Conservation (phyloP, 1,140 invertebrate genomes). For the Papilio polytes region DNA sequence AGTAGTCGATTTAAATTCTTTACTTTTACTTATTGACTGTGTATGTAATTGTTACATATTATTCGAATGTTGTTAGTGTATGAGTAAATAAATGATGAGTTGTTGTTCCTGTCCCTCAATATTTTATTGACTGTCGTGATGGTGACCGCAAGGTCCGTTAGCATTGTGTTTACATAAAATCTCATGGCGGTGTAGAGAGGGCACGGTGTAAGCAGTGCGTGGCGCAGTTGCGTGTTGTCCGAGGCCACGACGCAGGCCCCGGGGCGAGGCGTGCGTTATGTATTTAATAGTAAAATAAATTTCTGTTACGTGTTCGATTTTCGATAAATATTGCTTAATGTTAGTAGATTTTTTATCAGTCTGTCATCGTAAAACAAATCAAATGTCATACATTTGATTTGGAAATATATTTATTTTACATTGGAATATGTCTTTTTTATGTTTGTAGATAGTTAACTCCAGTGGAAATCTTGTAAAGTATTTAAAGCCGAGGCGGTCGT, state of each 20-base stretch:
- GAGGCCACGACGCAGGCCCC: slow-evolving; percentile 56
- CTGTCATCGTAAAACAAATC: slow-evolving; percentile 78
- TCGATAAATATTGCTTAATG: slow-evolving; percentile 82
- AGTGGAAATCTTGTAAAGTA: slow-evolving; percentile 73
- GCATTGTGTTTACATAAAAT: slow-evolving; percentile 25
- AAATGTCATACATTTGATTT: slow-evolving; percentile 84
- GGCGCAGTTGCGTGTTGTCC: slow-evolving; percentile 7
- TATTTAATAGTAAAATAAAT: slow-evolving; percentile 80
- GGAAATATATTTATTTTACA: slow-evolving; percentile 84
- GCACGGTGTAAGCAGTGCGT: background rate
- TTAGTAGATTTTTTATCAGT: slow-evolving; percentile 83
- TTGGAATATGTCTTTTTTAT: slow-evolving; percentile 82
- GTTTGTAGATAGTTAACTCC: slow-evolving; percentile 81
- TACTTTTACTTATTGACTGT: slow-evolving; percentile 20
- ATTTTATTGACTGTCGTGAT: background rate
- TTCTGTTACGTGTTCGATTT: slow-evolving; percentile 81
- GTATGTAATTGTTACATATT: slow-evolving; percentile 26
- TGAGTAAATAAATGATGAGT: slow-evolving; percentile 24
- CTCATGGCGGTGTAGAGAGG: background rate
- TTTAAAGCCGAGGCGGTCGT: slow-evolving; percentile 63
- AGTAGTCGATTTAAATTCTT: background rate
- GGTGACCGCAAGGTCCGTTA: background rate
- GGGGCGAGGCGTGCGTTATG: slow-evolving; percentile 61
- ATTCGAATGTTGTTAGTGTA: slow-evolving; percentile 12
- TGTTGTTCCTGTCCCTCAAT: slow-evolving; percentile 22